phyloP scores from a whole-genome alignment of 2,888 invertebrate species.

The Agrotis puta region DNA sequence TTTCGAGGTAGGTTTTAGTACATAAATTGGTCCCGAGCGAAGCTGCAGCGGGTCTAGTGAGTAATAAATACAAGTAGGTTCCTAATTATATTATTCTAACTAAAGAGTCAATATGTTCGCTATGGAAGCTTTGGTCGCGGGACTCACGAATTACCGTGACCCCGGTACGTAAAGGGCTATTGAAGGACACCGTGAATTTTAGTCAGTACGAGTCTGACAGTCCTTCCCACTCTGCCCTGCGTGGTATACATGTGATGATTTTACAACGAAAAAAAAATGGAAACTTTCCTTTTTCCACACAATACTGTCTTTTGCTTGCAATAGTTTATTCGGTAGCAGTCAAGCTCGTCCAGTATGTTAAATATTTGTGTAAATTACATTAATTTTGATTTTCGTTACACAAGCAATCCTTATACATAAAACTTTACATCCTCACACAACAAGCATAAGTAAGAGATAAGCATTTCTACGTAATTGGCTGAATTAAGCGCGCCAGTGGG shows the following conservation, averaged over 20 bases:
- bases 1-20: too few relatives aligned
- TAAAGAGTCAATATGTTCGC: not conserved
- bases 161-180: too few relatives aligned
- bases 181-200: too few relatives aligned
- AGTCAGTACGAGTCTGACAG: too few relatives aligned
- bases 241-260: too few relatives aligned
- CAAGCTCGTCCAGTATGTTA: not conserved
- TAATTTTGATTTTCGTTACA: constrained; percentile 3
- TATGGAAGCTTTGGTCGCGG: not conserved
- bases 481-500: constrained; percentile 80
- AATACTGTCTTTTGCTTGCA: not conserved
- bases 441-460: constrained; percentile 79
- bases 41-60: too few relatives aligned
- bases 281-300: not conserved
- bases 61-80: too few relatives aligned
- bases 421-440: constrained; percentile 58
- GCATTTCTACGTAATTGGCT: constrained; percentile 83
- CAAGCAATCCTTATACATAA: constrained; percentile 8
- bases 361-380: not conserved
- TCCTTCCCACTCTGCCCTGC: too few relatives aligned
- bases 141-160: too few relatives aligned
- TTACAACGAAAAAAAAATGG: too few relatives aligned
- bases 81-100: not conserved
- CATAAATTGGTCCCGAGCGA: too few relatives aligned
- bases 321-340: not conserved